Percentiles rank a stretch among this genome's conserved stretches.
Evolutionary conservation across 1,140 invertebrate species (phyloP).

Genomic region (Rhopalosiphum padi): DNA sequence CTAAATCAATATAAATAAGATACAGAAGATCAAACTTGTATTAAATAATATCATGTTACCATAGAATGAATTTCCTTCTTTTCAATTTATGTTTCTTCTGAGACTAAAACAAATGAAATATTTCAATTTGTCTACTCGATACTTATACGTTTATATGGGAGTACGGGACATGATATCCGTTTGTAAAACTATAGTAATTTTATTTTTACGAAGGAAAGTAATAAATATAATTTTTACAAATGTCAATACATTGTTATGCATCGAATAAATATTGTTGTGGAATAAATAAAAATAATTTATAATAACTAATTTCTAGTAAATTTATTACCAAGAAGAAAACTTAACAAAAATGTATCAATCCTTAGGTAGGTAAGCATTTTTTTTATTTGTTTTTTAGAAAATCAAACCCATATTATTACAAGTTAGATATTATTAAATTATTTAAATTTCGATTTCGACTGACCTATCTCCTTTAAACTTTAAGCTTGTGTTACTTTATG

Average conservation of each 20-base stretch:
- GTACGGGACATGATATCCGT: not conserved
- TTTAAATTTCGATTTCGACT: too few species aligned
- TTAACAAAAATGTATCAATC: not conserved
- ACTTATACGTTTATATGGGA: not conserved
- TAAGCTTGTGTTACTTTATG: too few species aligned
- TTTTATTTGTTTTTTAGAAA: too few species aligned
- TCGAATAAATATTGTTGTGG: not conserved
- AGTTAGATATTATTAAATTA: too few species aligned
- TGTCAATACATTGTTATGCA: not conserved
- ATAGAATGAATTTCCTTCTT: not conserved
- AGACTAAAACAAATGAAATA: not conserved
- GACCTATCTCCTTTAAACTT: too few species aligned
- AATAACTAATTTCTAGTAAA: not conserved
- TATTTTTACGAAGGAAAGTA: not conserved
- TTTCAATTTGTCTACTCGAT: not conserved
- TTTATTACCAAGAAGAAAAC: not conserved
- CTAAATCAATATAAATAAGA: conserved; percentile 7
- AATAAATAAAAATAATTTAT: not conserved
- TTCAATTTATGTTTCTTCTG: not conserved
- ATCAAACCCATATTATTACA: too few species aligned
- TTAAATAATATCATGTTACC: not conserved
- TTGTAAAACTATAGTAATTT: not conserved
- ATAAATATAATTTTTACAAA: not conserved
- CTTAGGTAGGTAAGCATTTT: too few species aligned
- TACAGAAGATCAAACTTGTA: not conserved